A percentile compares a stretch with the other conserved stretches of the same genome.
Evolutionary conservation across 2,888 invertebrate species (phyloP).

Genomic region (Oligia latruncula): DNA sequence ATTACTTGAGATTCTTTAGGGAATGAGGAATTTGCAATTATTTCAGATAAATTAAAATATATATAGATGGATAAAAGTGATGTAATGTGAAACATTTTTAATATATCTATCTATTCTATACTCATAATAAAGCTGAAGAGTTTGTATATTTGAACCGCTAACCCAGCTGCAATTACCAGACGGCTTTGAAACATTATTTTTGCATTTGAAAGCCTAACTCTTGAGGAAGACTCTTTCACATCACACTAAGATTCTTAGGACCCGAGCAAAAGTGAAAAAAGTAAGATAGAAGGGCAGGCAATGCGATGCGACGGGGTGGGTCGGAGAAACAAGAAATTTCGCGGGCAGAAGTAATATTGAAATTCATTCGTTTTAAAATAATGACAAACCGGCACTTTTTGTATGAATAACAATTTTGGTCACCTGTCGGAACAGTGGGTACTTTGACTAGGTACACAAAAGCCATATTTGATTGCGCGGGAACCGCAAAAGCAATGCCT

Average conservation of each 20-base stretch:
- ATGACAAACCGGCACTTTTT: not conserved
- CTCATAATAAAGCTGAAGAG: not conserved
- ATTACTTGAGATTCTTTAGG: slow-evolving; percentile 19
- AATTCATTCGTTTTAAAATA: not conserved
- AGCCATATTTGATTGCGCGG: not conserved
- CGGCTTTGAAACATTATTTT: not conserved
- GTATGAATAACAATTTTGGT: not conserved
- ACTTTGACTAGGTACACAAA: not conserved
- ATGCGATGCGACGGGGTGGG: too few species aligned
- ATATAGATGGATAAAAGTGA: too few species aligned
- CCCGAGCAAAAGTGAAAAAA: not conserved
- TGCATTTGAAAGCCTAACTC: not conserved
- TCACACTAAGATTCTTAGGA: not conserved
- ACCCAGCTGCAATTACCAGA: not conserved
- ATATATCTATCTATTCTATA: not conserved
- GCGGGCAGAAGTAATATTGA: not conserved
- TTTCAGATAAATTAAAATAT: not conserved
- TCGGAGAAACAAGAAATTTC: too few species aligned
- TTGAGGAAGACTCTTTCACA: not conserved
- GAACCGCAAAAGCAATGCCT: not conserved
- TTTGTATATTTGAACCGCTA: not conserved
- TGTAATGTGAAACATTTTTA: too few species aligned
- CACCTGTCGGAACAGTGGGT: not conserved
- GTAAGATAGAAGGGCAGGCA: not conserved
- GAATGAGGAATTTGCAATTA: not conserved